These are phyloP conservation scores for Acanthosepion lycidas DNA, from an alignment of 2,888 invertebrate genomes.

Conservation along the genomic window DNA sequence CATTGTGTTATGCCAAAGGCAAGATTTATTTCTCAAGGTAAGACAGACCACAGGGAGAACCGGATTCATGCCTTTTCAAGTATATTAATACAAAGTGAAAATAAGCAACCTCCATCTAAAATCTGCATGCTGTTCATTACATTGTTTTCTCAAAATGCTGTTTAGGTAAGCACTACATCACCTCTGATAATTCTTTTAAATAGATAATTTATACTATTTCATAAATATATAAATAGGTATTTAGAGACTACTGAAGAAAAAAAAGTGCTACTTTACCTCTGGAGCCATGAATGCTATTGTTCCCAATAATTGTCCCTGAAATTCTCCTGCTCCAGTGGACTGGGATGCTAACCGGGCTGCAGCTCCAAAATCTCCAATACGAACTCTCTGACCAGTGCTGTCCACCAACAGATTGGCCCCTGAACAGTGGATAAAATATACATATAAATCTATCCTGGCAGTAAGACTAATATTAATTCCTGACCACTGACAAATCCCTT, in stretches of 20 bases:
- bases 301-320: conserved; percentile 76
- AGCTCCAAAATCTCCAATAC: conserved; percentile 77
- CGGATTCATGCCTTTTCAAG: too few species aligned
- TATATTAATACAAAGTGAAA: too few species aligned
- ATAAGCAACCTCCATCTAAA: too few species aligned
- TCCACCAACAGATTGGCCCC: conserved; percentile 76
- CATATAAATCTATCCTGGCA: not conserved
- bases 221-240: not conserved
- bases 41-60: too few species aligned
- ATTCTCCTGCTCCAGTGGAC: conserved; percentile 75
- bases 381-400: conserved; percentile 75
- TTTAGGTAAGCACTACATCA: too few species aligned
- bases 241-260: not conserved
- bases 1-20: too few species aligned
- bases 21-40: too few species aligned
- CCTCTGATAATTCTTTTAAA: not conserved
- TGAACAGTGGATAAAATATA: conserved; percentile 52
- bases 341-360: conserved; percentile 75
- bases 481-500: not conserved
- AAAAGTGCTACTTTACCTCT: conserved; percentile 71
- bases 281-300: conserved; percentile 78
- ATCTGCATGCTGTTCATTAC: too few species aligned
- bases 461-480: not conserved
- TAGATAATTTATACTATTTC: too few species aligned
- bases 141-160: too few species aligned